Evolutionary conservation across 2,113 vertebrate genomes (phyloP), one percentile per base, ranked within the genome.

Genomic region (Salvelinus namaycush): DNA sequence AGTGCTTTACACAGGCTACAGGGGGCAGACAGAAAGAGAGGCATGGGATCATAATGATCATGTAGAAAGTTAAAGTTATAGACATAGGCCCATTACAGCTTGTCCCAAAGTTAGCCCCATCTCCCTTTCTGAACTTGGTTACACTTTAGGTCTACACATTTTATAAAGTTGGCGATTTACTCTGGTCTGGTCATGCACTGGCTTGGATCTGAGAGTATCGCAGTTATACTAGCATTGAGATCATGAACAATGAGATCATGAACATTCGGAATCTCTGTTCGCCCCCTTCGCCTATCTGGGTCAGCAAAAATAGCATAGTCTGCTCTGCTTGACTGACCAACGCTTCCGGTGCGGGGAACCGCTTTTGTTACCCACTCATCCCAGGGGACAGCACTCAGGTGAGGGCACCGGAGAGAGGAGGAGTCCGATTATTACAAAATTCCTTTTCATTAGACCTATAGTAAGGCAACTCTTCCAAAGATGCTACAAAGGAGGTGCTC

Each of bases 261-360:
- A 54, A 54, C 51, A 54, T 18, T 54, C 51, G 51, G 51, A 54
- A 54, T 54, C 51, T 54, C 51, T 54, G 51, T 54, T 54, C n/a
- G n/a, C n/a, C 59, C n/a, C n/a, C 8, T 22, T 24, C 5, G 59
- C 59, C 59, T 54, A 1, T 62, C 4, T 62, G 14, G 51, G 51
- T 22, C 59, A 62, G 59, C 1, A 62, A n/a, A 1, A 62, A 18
- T 31, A 60, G 68, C 64, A 73, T 70, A 62, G 72, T 76, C 74
- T 74, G 76, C 29, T 62, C 29, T 18, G 54, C 59, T 22, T 62
- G 59, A 62, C 59, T 24, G 59, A 22, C 59, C n/a, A 22, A 8
- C 59, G 16, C n/a, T 22, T 2, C 1, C 5, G 2, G 13, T 57
- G 51, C 51, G 51, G 18, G 51, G 51, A 14, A 20, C 16, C 5